Conservation (phyloP, 2,113 vertebrate species). For the Crotalus helleri region DNA sequence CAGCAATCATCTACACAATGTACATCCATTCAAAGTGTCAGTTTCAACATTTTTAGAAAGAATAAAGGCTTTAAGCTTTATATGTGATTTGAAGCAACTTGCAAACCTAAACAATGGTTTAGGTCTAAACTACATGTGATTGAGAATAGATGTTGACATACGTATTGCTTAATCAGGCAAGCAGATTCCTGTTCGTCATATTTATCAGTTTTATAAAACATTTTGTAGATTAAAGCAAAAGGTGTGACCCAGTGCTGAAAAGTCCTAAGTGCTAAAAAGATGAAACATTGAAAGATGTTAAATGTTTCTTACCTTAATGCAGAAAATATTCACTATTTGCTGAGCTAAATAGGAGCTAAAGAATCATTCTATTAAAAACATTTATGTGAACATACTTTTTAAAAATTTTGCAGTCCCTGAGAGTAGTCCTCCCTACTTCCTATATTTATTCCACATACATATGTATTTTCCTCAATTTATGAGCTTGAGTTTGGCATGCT, state of each 20-base stretch:
- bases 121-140: background rate
- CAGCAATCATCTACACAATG: background rate
- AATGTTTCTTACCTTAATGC: slow-evolving; percentile 6
- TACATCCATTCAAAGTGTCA: background rate
- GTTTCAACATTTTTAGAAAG: background rate
- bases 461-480: background rate
- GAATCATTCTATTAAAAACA: background rate
- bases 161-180: background rate
- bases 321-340: background rate
- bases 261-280: background rate
- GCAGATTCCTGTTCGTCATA: background rate
- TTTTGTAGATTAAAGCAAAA: background rate
- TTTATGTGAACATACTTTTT: background rate
- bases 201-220: background rate
- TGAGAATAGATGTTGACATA: background rate
- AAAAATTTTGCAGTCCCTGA: background rate
- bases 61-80: background rate
- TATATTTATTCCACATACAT: background rate
- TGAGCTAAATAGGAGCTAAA: slow-evolving; percentile 9
- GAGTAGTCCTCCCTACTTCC: too few species aligned
- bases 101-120: background rate
- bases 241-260: background rate
- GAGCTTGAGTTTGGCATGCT: background rate
- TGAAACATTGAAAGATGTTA: slow-evolving; percentile 6
- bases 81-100: background rate